A percentile compares a stretch with the other conserved stretches of the same genome.
Evolutionary conservation across 2,797 vertebrate species (phyloP).

Genomic region (Crypturellus tataupa): DNA sequence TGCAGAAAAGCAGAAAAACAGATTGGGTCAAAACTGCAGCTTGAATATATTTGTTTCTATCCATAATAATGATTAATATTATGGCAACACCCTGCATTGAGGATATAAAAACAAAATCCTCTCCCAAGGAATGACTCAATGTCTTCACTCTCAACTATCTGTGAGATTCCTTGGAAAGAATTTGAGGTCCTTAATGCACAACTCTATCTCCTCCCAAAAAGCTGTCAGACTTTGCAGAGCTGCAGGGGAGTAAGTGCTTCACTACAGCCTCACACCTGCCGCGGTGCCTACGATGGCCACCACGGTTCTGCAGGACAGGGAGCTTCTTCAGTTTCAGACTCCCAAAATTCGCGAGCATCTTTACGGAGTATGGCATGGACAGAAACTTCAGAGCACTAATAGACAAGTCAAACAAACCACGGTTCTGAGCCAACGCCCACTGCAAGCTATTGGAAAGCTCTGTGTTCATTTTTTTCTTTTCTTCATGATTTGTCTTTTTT

Average conservation of each 20-base stretch:
- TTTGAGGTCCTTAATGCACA: conserved; percentile 20
- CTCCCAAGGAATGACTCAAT: conserved; percentile 79
- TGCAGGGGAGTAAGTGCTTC: background rate
- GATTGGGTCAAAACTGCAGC: conserved; percentile 63
- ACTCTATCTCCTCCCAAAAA: conserved; percentile 24
- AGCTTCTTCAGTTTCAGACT: background rate
- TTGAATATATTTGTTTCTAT: conserved; percentile 72
- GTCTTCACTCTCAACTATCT: conserved; percentile 71
- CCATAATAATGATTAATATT: conserved; percentile 77
- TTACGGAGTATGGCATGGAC: background rate
- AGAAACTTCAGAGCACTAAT: background rate
- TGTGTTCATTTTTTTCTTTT: background rate
- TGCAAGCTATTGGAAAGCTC: background rate
- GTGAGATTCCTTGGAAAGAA: conserved; percentile 76
- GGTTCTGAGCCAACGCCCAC: background rate
- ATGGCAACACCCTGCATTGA: conserved; percentile 72
- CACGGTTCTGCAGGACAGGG: background rate
- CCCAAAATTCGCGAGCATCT: background rate
- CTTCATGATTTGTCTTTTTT: background rate
- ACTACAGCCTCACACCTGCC: background rate
- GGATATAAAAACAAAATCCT: conserved; percentile 76
- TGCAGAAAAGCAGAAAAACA: conserved; percentile 59
- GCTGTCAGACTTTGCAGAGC: background rate
- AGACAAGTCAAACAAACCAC: background rate
- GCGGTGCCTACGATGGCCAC: background rate